Evolutionary conservation across 2,113 vertebrate genomes (phyloP).

Genomic region (Poeciliopsis occidentalis): DNA sequence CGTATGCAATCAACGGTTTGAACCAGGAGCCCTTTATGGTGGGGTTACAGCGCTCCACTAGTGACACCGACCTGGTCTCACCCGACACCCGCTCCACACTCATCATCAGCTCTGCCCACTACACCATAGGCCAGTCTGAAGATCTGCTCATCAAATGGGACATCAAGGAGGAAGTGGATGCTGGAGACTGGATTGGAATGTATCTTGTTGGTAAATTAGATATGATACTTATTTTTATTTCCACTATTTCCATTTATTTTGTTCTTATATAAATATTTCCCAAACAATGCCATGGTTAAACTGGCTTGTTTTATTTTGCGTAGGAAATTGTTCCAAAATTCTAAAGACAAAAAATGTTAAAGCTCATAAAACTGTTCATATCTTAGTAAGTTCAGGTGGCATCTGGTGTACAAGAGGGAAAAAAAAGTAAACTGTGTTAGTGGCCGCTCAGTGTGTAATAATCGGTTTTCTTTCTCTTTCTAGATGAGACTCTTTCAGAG

Average conservation of each 20-base stretch:
- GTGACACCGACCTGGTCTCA: slow-evolving; percentile 93
- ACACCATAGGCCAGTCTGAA: slow-evolving; percentile 89
- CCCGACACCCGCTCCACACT: slow-evolving; percentile 93
- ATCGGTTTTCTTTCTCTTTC: slow-evolving; percentile 23
- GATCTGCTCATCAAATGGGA: slow-evolving; percentile 95
- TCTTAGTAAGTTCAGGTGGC: too few relatives aligned
- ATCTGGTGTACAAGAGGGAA: too few relatives aligned
- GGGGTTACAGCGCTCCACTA: slow-evolving; percentile 90
- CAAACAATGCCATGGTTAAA: too few relatives aligned
- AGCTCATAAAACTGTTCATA: too few relatives aligned
- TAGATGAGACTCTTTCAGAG: slow-evolving; percentile 93
- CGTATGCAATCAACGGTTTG: slow-evolving; percentile 84
- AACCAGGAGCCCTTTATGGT: slow-evolving; percentile 76
- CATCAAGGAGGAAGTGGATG: slow-evolving; percentile 97
- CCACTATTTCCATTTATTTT: not conserved
- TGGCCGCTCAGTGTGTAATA: too few relatives aligned
- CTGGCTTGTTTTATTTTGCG: too few relatives aligned
- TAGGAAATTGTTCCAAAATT: too few relatives aligned
- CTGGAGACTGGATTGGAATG: slow-evolving; percentile 99
- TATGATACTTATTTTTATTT: not conserved
- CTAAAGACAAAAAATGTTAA: too few relatives aligned
- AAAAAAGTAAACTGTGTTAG: too few relatives aligned
- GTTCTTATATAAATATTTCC: too few relatives aligned
- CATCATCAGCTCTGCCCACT: slow-evolving; percentile 90
- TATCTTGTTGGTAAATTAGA: slow-evolving; percentile 90